Conservation (phyloP, 2,113 vertebrate species). For the Leiothrix lutea region DNA sequence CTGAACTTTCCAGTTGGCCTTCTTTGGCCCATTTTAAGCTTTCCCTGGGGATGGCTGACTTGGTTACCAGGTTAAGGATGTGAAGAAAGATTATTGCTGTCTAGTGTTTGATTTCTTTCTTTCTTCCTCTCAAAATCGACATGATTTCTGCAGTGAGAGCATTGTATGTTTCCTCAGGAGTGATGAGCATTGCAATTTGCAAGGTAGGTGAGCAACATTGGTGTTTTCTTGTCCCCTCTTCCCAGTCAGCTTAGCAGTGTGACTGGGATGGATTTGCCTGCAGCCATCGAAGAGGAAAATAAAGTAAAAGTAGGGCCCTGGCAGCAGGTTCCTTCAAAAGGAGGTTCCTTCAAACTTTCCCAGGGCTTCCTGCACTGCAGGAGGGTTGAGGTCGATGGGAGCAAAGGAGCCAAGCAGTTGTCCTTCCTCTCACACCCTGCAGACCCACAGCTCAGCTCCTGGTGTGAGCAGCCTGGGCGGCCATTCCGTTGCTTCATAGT, state of each 20-base stretch:
- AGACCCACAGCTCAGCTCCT: background rate
- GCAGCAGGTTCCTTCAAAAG: background rate
- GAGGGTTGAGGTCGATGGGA: rapidly evolving
- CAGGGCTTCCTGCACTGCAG: background rate
- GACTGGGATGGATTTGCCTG: background rate
- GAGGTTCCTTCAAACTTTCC: background rate
- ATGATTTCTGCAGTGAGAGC: background rate
- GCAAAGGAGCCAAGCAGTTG: background rate
- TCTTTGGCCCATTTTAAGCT: slow-evolving; percentile 32
- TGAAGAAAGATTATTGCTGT: slow-evolving; percentile 35
- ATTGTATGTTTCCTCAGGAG: background rate
- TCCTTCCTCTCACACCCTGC: rapidly evolving
- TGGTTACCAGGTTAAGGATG: slow-evolving; percentile 49
- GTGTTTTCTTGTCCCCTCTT: background rate
- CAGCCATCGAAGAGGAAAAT: background rate
- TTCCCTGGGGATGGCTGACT: slow-evolving; percentile 29
- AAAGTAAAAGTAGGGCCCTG: background rate
- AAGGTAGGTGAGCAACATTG: rapidly evolving
- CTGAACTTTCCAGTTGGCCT: slow-evolving; percentile 52
- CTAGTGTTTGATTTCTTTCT: background rate
- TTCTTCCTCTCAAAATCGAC: background rate
- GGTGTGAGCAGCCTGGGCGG: rapidly evolving
- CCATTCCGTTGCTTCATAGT: background rate
- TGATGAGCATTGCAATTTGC: background rate
- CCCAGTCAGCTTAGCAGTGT: background rate